A percentile compares a stretch with the other conserved stretches of the same genome.
Evolutionary conservation across 2,113 vertebrate species (phyloP).

Genomic region (Deroptyus accipitrinus): DNA sequence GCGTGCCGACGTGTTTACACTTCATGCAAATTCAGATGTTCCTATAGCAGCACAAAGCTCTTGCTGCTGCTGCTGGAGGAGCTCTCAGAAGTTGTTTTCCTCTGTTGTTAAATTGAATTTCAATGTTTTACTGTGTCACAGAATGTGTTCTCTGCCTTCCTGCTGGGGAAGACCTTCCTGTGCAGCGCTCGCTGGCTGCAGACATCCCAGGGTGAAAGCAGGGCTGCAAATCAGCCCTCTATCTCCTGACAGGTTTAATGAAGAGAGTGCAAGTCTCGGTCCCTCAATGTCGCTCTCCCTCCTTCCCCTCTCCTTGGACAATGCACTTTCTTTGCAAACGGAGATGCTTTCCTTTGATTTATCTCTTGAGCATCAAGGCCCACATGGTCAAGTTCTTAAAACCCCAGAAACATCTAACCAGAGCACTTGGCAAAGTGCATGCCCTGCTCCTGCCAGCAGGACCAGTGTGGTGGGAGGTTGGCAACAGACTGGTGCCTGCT

Average conservation of each 20-base stretch:
- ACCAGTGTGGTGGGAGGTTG: fast-evolving
- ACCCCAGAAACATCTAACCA: neutral
- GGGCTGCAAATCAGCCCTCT: neutral
- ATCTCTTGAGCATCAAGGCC: neutral
- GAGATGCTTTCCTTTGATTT: neutral
- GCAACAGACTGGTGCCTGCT: neutral
- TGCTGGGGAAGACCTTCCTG: neutral
- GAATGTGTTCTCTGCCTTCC: slow-evolving; percentile 35
- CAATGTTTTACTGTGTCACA: slow-evolving; percentile 38
- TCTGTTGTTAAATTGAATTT: slow-evolving; percentile 47
- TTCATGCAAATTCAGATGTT: slow-evolving; percentile 42
- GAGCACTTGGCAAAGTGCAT: neutral
- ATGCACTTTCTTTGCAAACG: neutral
- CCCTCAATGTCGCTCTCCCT: neutral
- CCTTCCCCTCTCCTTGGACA: neutral
- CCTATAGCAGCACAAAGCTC: neutral
- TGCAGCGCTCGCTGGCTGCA: neutral
- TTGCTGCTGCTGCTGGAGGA: slow-evolving; percentile 33
- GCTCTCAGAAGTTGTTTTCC: slow-evolving; percentile 47
- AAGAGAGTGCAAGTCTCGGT: fast-evolving
- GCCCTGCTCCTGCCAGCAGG: neutral
- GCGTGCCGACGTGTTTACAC: neutral
- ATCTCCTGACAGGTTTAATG: neutral
- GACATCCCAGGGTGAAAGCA: neutral
- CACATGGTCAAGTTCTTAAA: neutral